Conservation (phyloP, 1,140 invertebrate genomes). For the Neomicropteryx cornuta region DNA sequence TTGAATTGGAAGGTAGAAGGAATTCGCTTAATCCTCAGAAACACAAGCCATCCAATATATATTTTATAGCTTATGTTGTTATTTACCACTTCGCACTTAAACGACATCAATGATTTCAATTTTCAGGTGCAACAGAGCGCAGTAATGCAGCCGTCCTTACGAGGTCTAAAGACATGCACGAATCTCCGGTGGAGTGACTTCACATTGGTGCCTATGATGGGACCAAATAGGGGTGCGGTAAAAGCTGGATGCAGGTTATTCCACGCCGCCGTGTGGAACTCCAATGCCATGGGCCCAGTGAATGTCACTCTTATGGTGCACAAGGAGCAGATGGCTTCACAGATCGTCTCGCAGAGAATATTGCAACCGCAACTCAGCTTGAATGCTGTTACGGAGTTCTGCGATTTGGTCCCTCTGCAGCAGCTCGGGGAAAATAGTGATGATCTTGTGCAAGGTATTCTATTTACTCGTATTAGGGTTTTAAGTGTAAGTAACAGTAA, state of each 20-base stretch:
- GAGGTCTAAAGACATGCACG: slow-evolving; percentile 56
- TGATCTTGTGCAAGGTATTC: slow-evolving; percentile 54
- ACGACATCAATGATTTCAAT: slow-evolving; percentile 9
- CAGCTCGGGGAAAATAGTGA: slow-evolving; percentile 42
- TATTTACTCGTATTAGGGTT: no score
- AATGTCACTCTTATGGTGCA: slow-evolving; percentile 61
- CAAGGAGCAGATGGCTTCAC: slow-evolving; percentile 48
- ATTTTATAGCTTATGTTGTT: no score
- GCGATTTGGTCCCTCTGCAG: slow-evolving; percentile 56
- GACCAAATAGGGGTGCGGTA: slow-evolving; percentile 38
- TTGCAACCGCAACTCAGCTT: slow-evolving; percentile 48
- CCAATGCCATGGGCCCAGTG: slow-evolving; percentile 38
- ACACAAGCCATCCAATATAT: no score
- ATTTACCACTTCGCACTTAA: no score
- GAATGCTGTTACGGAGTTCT: slow-evolving; percentile 65
- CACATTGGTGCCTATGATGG: slow-evolving; percentile 31
- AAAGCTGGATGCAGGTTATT: slow-evolving; percentile 58
- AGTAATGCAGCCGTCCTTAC: slow-evolving; percentile 48
- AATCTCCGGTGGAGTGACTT: slow-evolving; percentile 62
- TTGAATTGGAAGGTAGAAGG: no score
- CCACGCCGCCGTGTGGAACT: slow-evolving; percentile 57
- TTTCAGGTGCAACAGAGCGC: slow-evolving; percentile 56
- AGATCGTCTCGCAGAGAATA: slow-evolving; percentile 37
- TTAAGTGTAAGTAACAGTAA: no score
- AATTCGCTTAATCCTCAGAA: no score